phyloP scores from a whole-genome alignment of 2,888 invertebrate species.

The Drosophila engyochracea region DNA sequence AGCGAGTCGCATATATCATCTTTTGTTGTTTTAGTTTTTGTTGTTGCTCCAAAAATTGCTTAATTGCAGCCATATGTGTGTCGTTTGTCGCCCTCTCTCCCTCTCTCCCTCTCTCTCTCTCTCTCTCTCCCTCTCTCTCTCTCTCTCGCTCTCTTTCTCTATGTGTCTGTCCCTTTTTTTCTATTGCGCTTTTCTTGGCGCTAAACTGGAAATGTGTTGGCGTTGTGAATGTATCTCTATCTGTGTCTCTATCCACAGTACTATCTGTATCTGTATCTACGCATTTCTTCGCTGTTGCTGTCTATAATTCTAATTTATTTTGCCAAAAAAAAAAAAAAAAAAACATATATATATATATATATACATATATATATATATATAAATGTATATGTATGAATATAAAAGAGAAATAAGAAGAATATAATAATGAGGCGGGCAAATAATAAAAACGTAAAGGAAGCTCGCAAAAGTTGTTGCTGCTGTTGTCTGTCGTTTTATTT shows the following conservation, averaged over 20 bases:
- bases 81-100: neutral
- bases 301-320: constrained; percentile 79
- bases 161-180: neutral
- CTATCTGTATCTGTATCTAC: constrained; percentile 49
- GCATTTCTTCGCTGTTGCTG: constrained; percentile 63
- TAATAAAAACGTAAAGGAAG: constrained; percentile 38
- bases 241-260: constrained; percentile 14
- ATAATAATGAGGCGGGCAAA: constrained; percentile 63
- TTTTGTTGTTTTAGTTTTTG: constrained; percentile 30
- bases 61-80: constrained; percentile 81
- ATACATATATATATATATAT: constrained; percentile 15
- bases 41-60: constrained; percentile 72
- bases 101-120: neutral
- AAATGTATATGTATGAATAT: constrained; percentile 3
- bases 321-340: constrained; percentile 69
- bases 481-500: constrained; percentile 61
- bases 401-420: constrained; percentile 21
- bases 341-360: constrained; percentile 17
- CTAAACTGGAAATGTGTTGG: constrained; percentile 73
- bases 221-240: constrained; percentile 30
- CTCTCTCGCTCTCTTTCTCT: neutral
- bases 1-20: constrained; percentile 64
- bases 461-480: constrained; percentile 38
- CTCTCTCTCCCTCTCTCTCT: neutral
- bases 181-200: constrained; percentile 35